These are phyloP conservation scores for Drosophila antonietae DNA, from an alignment of 2,888 invertebrate genomes.

Conservation along the genomic window DNA sequence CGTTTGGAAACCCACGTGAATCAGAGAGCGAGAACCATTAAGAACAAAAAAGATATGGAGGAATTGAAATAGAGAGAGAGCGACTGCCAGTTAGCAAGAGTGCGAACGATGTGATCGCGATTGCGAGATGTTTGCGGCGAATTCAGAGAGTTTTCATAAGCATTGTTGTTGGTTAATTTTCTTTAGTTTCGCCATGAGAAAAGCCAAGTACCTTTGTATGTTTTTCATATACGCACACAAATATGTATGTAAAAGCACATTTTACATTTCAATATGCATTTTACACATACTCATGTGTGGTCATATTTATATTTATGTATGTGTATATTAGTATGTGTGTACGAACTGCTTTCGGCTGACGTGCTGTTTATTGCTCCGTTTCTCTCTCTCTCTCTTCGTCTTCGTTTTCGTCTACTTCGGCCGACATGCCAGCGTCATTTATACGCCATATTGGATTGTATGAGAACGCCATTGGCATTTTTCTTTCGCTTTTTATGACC, in stretches of 20 bases:
- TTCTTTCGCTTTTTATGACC: conserved; percentile 54
- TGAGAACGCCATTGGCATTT: conserved; percentile 45
- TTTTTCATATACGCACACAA: not conserved
- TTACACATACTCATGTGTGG: conserved; percentile 4
- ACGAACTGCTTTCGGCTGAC: conserved; percentile 39
- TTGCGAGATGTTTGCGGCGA: conserved; percentile 63
- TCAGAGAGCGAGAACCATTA: conserved; percentile 62
- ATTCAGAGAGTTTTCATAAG: conserved; percentile 67
- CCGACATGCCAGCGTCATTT: conserved; percentile 58
- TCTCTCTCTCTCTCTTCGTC: conserved; percentile 21
- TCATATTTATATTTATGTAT: conserved; percentile 16
- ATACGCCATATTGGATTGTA: conserved; percentile 63
- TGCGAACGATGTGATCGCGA: conserved; percentile 54
- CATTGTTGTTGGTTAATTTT: conserved; percentile 58
- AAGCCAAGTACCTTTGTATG: conserved; percentile 50
- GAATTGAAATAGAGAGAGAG: conserved; percentile 12
- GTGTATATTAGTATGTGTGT: conserved; percentile 15
- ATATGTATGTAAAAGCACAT: not conserved
- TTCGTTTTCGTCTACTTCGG: conserved; percentile 37
- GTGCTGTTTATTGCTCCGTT: conserved; percentile 41
- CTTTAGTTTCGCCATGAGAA: conserved; percentile 63
- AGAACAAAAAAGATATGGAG: conserved; percentile 54
- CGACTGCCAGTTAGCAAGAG: conserved; percentile 19
- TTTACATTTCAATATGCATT: conserved; percentile 6
- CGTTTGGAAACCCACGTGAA: conserved; percentile 72